Evolutionary conservation across 2,888 invertebrate species (phyloP).

Genomic region (Crocallis elinguaria): DNA sequence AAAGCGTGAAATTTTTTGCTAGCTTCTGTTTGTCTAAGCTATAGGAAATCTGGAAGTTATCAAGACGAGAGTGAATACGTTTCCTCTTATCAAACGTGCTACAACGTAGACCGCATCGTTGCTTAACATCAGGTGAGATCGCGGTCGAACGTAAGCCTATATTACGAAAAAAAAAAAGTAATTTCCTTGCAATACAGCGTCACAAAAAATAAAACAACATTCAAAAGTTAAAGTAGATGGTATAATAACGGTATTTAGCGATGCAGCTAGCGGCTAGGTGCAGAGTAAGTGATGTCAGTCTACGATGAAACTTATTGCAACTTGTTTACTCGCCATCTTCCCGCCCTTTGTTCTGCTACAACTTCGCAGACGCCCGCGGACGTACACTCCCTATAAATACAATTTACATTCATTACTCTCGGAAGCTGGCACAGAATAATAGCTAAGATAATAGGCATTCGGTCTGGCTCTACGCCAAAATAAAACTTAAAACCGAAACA

Average conservation of each 20-base stretch:
- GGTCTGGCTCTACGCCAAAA: constrained; percentile 13
- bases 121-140: too few relatives aligned
- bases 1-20: too few relatives aligned
- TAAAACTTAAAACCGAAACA: constrained; percentile 13
- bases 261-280: constrained; percentile 43
- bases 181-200: constrained; percentile 1
- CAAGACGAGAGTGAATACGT: too few relatives aligned
- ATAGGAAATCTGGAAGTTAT: too few relatives aligned
- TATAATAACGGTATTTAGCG: constrained; percentile 66
- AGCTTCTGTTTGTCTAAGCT: too few relatives aligned
- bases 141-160: too few relatives aligned
- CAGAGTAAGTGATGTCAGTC: constrained; percentile 57
- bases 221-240: constrained; percentile 51
- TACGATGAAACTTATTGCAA: constrained; percentile 74
- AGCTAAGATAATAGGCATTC: constrained; percentile 39
- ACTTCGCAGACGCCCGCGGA: constrained; percentile 71
- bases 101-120: too few relatives aligned
- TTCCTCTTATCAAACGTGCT: too few relatives aligned
- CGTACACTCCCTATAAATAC: constrained; percentile 69
- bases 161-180: too few relatives aligned
- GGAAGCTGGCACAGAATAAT: constrained; percentile 50
- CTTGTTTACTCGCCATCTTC: constrained; percentile 76
- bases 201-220: constrained; percentile 29
- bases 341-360: constrained; percentile 71
- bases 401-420: constrained; percentile 73